Conservation (phyloP, 2,797 vertebrate genomes). For the Rhynchonycteris naso region DNA sequence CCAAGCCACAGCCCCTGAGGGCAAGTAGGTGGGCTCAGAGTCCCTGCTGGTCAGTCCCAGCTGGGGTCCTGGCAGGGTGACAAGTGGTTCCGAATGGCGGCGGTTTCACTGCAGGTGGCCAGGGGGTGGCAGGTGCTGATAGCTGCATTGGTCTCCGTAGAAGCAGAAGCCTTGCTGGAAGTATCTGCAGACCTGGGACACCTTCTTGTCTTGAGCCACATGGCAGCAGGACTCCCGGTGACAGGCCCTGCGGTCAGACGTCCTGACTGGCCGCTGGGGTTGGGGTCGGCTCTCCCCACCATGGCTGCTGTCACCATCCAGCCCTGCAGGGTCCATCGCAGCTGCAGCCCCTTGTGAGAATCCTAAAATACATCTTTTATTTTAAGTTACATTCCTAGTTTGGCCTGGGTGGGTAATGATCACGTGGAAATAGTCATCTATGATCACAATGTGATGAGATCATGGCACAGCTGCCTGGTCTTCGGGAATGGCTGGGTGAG, state of each 20-base stretch:
- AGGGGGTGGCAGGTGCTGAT: conserved; percentile 84
- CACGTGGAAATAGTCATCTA: background rate
- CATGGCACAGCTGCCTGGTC: background rate
- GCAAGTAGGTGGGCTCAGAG: conserved; percentile 82
- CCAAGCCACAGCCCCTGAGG: background rate
- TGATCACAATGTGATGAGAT: background rate
- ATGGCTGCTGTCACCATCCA: too few relatives aligned
- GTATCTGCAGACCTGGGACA: conserved; percentile 88
- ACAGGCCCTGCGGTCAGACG: conserved; percentile 87
- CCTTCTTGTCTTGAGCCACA: conserved; percentile 86
- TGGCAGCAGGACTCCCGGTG: conserved; percentile 85
- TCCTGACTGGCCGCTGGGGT: too few relatives aligned
- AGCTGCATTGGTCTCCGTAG: conserved; percentile 92
- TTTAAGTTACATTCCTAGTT: background rate
- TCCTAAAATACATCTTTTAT: too few relatives aligned
- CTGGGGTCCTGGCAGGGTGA: conserved; percentile 37
- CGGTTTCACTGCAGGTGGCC: conserved; percentile 32
- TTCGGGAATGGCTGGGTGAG: background rate
- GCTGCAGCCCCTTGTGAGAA: too few relatives aligned
- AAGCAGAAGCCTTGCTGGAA: conserved; percentile 92
- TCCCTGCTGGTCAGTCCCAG: conserved; percentile 66
- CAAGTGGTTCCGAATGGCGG: conserved; percentile 73
- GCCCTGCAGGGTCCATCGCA: too few relatives aligned
- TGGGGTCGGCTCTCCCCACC: too few relatives aligned
- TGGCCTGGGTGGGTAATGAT: background rate